These are phyloP conservation scores for Uropsilus gracilis DNA, from an alignment of 2,113 vertebrate genomes.

Conservation along the genomic window DNA sequence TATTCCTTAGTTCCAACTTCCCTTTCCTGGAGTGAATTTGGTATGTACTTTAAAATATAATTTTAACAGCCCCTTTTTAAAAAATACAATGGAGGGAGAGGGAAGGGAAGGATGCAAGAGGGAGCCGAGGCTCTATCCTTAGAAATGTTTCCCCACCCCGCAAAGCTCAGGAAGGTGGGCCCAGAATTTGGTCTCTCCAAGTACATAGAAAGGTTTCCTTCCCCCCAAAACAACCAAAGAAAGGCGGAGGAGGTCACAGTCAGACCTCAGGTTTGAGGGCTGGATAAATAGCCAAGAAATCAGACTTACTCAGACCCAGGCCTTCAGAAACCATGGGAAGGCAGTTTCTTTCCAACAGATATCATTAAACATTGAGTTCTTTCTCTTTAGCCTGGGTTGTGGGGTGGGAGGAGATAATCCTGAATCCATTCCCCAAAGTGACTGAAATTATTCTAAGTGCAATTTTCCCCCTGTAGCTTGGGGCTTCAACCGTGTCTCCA, in stretches of 20 bases:
- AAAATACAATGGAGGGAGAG: neutral
- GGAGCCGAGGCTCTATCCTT: neutral
- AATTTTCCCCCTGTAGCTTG: neutral
- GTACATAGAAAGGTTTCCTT: conserved; percentile 5
- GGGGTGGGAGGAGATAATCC: neutral
- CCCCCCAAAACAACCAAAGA: conserved; percentile 48
- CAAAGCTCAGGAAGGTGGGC: neutral
- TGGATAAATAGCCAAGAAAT: conserved; percentile 39
- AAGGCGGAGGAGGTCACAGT: conserved; percentile 57
- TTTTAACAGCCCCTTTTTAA: neutral
- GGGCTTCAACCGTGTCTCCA: conserved; percentile 24
- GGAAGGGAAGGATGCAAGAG: neutral
- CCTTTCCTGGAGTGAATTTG: conserved; percentile 20
- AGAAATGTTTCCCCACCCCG: neutral
- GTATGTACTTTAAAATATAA: conserved; percentile 8
- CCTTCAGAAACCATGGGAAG: neutral
- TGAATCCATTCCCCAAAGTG: neutral
- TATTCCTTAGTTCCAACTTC: neutral
- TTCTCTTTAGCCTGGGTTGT: neutral
- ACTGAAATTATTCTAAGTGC: conserved; percentile 55
- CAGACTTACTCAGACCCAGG: conserved; percentile 40
- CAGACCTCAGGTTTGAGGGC: neutral
- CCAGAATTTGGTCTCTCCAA: neutral
- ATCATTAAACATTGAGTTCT: neutral
- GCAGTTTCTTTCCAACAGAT: neutral